Base-by-base conservation (phyloP, 2,888 invertebrate species). In the Cheilosia pagana region DNA sequence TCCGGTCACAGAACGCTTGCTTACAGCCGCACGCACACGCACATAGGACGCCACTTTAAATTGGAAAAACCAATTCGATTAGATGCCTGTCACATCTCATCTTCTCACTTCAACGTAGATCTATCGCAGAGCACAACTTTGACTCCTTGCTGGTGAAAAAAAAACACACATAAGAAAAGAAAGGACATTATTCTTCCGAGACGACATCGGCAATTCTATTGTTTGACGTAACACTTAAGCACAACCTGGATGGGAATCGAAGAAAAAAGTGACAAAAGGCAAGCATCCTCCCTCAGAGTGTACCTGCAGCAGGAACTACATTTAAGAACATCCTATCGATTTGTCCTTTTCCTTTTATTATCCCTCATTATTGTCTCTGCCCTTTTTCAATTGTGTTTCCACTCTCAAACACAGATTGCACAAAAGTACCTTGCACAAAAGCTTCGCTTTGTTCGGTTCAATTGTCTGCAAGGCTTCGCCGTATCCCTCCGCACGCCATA, bases 361-460 rank as follows among this genome's bases (percentile, higher is more conserved):
- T 67, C 43, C 72, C 57, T 78, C 78, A 68, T 79, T 79, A 79
- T 79, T 83, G 59, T 83, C 67, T 74, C 68, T 70, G 74, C 60
- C 59, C 70, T 52, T 75, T 71, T 83, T 45, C 83, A 63, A 79
- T 83, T 74, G 59, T 78, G 8, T 59, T 59, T 21, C 63, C 50
- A 41, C 62, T 55, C 72, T 63, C 50, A 55, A 65, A 65, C 23
- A 35, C 25, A 35, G 41, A 50, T 59, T 75, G 67, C 50, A 72
- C 28, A 45, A 21, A 70, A 67, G 59, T 59, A 31, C 76, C 35
- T 35, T 74, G 68, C 59, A 83, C 83, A 79, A 83, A 82, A 59
- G 74, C 63, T 50, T 43, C 41, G n/a, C n/a, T 52, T 53, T 72
- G 21, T 28, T 72, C 43, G 28, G 25, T 48, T 62, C 77, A 62